Evolutionary conservation across 2,888 invertebrate genomes (phyloP), one percentile per base, ranked within the genome.

Genomic region (Odontocerum albicorne): DNA sequence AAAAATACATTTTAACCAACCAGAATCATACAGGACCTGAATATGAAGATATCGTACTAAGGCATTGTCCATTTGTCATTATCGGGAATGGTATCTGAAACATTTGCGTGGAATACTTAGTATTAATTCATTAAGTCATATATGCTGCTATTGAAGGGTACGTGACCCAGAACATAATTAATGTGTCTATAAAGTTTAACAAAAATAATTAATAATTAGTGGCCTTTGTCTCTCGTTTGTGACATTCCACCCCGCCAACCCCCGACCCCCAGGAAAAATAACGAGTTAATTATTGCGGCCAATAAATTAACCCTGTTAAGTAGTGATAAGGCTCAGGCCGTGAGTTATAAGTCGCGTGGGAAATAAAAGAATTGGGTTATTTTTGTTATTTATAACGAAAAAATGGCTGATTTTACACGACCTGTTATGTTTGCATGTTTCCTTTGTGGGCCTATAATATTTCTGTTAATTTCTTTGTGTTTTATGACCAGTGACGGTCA

Each of bases 221-320:
- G 4, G 27, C 27, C 27, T 27, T 27, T 27, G 27, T 7, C 4
- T 27, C 6, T 27, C 10, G 27, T 27, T 7, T 4, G 27, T n/a
- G n/a, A 27, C 6, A 27, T 27, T 10, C 10, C 27, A 27, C 27
- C 32, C 17, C 45, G 20, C 20, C 17, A 17, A 31, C 10, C 16
- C 13, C 8, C n/a, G 13, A 21, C 19, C 51, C 51, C 17, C 31
- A 10, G 32, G 38, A 38, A 38, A 49, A 50, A 50, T 55, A 59
- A 59, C 59, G 54, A 57, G 56, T 59, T 59, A 59, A 59, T 59
- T 59, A 59, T 59, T 56, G 56, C 45, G 56, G 43, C 40, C 56
- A 53, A 59, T 59, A 59, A 59, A 59, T 59, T 59, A 52, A 44
- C 51, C 52, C 59, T 47, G 47, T 17, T 45, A 38, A 45, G 51